Conservation (phyloP, 2,113 vertebrate genomes). For the Phrynocephalus versicolor region DNA sequence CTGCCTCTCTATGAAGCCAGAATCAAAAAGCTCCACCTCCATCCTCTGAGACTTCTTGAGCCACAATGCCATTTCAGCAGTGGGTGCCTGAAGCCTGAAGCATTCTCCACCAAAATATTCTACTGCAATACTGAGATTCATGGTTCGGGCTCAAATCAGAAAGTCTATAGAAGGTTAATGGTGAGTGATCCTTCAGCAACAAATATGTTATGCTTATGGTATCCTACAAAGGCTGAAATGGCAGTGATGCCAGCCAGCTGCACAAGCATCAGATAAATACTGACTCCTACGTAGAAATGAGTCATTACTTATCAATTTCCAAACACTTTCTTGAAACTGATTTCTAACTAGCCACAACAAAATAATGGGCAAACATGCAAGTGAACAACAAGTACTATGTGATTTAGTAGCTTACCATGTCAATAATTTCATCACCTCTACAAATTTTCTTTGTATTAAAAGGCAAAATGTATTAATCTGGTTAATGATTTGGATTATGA, state of each 20-base stretch:
- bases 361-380: conserved; percentile 17
- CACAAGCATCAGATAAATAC: conserved; percentile 41
- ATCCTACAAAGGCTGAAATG: not conserved
- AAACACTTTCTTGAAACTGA: conserved; percentile 33
- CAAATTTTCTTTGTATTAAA: conserved; percentile 38
- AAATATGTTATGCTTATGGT: not conserved
- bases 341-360: conserved; percentile 10
- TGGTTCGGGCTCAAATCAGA: not conserved
- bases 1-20: not conserved
- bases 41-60: not conserved
- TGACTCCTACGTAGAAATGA: not conserved
- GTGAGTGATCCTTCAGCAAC: not conserved
- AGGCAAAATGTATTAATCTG: conserved; percentile 50
- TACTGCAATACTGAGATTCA: not conserved
- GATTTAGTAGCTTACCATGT: conserved; percentile 48
- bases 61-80: not conserved
- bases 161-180: not conserved
- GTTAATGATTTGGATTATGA: not conserved
- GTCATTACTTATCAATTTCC: not conserved
- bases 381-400: conserved; percentile 16
- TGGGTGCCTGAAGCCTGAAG: not conserved
- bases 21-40: not conserved
- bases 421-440: conserved; percentile 48
- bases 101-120: not conserved
- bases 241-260: not conserved